A percentile compares a stretch with the other conserved stretches of the same genome.
Evolutionary conservation across 2,888 invertebrate genomes (phyloP).

Genomic region (Crossocerus cetratus): DNA sequence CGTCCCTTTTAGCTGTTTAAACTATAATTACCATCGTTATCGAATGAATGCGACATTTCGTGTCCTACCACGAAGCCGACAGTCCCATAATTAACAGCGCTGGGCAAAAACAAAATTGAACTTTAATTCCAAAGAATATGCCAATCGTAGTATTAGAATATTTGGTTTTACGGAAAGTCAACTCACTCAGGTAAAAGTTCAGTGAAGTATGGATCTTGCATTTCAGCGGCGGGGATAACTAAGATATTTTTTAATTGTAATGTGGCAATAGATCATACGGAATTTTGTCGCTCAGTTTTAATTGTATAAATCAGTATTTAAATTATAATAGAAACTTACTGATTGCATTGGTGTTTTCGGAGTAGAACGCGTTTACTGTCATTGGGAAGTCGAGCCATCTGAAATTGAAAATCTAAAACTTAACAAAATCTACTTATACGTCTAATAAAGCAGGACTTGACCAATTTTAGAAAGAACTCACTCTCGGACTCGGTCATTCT

Average conservation of each 20-base stretch:
- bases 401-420: background rate
- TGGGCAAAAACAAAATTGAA: constrained; percentile 12
- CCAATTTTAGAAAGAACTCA: constrained; percentile 20
- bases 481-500: constrained; percentile 11
- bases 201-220: constrained; percentile 52
- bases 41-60: constrained; percentile 52
- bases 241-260: constrained; percentile 1
- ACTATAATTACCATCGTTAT: constrained; percentile 37
- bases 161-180: background rate
- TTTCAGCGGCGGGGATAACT: constrained; percentile 52
- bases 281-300: background rate
- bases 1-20: background rate
- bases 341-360: constrained; percentile 32
- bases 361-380: constrained; percentile 49
- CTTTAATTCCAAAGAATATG: background rate
- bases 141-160: background rate
- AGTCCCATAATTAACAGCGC: constrained; percentile 51
- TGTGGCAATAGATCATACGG: background rate
- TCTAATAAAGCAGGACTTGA: background rate
- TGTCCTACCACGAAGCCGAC: constrained; percentile 52
- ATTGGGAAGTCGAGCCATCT: constrained; percentile 52
- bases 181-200: constrained; percentile 49
- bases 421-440: background rate
- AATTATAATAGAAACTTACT: constrained; percentile 30
- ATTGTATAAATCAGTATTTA: constrained; percentile 12